Evolutionary conservation across 2,888 invertebrate species (phyloP), one percentile per base, ranked within the genome.

Genomic region (Lomographa bimaculata): DNA sequence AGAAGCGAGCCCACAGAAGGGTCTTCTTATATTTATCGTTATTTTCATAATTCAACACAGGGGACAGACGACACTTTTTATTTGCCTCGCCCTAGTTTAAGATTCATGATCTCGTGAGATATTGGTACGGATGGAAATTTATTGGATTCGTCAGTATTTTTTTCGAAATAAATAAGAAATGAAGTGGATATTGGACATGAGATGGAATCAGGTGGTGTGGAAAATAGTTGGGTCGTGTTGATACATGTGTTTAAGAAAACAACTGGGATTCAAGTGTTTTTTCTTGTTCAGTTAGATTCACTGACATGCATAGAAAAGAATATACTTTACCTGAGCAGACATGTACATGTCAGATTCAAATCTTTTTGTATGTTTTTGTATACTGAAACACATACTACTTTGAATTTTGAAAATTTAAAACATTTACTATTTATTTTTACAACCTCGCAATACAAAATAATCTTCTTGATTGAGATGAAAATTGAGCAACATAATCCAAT

Each of bases 51-150:
- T 86, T 84, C 82, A 86, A 67, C 41, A 51, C 63, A 54, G 68
- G 74, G 74, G 65, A 54, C 61, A 62, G 52, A 51, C 67, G 69
- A 66, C 77, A 71, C 69, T 74, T 82, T 82, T 85, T 83, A 80
- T 81, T 80, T 74, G 68, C 66, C 64, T 58, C 66, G 57, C 57
- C 66, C 67, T 79, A 67, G 66, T 85, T 79, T 76, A 84, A 79
- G 76, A 85, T 85, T 85, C 84, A 85, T 84, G 85, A 78, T 71
- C 71, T 72, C 64, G 68, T 76, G 79, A 80, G 73, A 71, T 77
- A 82, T 81, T 64, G 77, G 65, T 59, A 52, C 48, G 42, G 59
- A 45, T 36, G 44, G 52, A 48, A 14, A 39, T 27, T 60, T 68
- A 62, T 57, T 55, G 39, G 55, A 60, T 57, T 57, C 53, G 41